Conservation (phyloP, 2,797 vertebrate genomes). For the Rhinogobio ventralis region DNA sequence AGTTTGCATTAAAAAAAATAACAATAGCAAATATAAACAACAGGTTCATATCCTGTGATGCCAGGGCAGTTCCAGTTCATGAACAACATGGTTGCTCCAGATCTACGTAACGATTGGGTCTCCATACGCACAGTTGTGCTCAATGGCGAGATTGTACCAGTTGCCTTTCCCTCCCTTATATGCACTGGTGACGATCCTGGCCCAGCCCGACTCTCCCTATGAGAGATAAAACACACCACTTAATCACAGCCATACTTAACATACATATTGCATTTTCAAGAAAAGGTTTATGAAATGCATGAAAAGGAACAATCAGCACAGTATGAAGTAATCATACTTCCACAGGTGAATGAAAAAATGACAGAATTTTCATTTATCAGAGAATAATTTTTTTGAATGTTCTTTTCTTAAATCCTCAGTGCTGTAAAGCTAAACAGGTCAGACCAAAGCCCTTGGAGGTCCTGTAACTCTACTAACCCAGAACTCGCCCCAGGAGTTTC, state of each 20-base stretch:
- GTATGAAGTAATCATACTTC: too few relatives aligned
- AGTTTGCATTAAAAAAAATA: not conserved
- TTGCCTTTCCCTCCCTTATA: slow-evolving; percentile 80
- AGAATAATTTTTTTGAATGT: not conserved
- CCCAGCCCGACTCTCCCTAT: slow-evolving; percentile 86
- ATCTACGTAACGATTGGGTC: slow-evolving; percentile 74
- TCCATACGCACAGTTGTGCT: slow-evolving; percentile 79
- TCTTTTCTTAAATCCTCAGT: not conserved
- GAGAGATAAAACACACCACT: slow-evolving; percentile 22
- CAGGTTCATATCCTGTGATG: not conserved
- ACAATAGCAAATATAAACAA: not conserved
- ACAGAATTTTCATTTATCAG: not conserved
- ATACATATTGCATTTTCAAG: not conserved
- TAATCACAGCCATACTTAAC: not conserved
- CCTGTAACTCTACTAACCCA: slow-evolving; percentile 75
- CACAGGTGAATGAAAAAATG: not conserved
- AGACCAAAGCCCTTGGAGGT: not conserved
- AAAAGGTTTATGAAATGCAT: not conserved
- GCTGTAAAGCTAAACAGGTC: not conserved
- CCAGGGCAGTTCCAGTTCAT: not conserved
- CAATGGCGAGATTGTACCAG: slow-evolving; percentile 82
- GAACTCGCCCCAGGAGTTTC: slow-evolving; percentile 88
- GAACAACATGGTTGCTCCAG: not conserved
- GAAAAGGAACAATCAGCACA: too few relatives aligned
- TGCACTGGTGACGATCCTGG: slow-evolving; percentile 84